Base-by-base conservation (phyloP, 2,113 vertebrate genomes). In the Egretta garzetta region DNA sequence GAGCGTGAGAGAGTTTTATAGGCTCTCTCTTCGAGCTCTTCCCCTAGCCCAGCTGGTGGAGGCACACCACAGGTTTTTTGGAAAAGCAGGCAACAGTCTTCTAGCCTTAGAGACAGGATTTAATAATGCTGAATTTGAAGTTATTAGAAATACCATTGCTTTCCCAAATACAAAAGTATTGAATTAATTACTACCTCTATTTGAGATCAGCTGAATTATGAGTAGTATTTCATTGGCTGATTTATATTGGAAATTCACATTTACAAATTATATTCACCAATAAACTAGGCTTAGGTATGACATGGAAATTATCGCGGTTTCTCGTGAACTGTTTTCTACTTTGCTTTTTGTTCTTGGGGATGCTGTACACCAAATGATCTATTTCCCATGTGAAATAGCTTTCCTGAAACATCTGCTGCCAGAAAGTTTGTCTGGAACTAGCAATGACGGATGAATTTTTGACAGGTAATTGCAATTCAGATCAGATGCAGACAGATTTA, bases 381-480 rank as follows among this genome's bases (percentile, higher is more conserved):
- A 97, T 97, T 94, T 97, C 96, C 97, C 93, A 45, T 70, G 83
- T 17, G 80, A 98, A 98, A 97, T 96, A 92, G 92, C 91, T 97
- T 97, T 88, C 76, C 96, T 92, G 77, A 95, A 97, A 98, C 98
- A 98, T 98, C 97, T 98, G 98, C 98, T 97, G 97, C 96, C 97
- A 98, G 94, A 97, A 98, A 97, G 94, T 98, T 98, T 98, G 97
- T 96, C 97, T 97, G 97, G 94, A 98, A 95, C 86, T 95, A 86
- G 97, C 96, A 94, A 85, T 98, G 98, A 98, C 97, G 97, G 98
- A 98, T 98, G 97, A 97, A 97, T 98, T 98, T 98, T 97, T 98
- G 98, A 98, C 98, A 98, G 97, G 98, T 98, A 98, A 98, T 98
- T 98, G 98, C 96, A 98, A 97, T 98, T 98, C 98, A 98, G 98